These are phyloP conservation scores for Ceratoteleas bidentatus DNA, from an alignment of 1,140 invertebrate species.

Conservation along the genomic window DNA sequence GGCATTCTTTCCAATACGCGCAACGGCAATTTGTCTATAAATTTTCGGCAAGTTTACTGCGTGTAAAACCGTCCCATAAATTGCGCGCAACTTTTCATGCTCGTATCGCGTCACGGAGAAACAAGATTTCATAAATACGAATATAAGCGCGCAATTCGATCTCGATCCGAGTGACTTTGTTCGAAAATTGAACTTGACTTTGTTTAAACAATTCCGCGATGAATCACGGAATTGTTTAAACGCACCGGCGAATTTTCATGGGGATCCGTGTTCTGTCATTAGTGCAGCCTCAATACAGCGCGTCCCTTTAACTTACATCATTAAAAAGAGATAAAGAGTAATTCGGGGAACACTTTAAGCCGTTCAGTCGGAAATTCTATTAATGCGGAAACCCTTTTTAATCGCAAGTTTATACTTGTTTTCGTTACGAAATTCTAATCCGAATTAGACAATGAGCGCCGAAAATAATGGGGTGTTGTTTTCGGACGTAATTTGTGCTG, in stretches of 20 bases:
- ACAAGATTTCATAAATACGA: conserved; percentile 39
- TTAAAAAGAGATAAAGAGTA: conserved; percentile 44
- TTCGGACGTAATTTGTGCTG: no score
- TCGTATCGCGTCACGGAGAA: conserved; percentile 21
- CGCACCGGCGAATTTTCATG: conserved; percentile 7
- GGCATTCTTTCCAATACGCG: conserved; percentile 44
- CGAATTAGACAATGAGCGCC: no score
- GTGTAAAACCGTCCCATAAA: conserved; percentile 56
- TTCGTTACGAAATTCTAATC: background rate
- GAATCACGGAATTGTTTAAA: background rate
- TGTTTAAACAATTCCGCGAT: no score
- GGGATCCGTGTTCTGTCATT: conserved; percentile 18
- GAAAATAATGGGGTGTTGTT: no score
- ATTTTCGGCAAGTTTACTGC: conserved; percentile 41
- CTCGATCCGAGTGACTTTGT: background rate
- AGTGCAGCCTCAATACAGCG: conserved; percentile 20
- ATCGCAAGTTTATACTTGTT: conserved; percentile 8
- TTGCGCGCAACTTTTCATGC: conserved; percentile 46
- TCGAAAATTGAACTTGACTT: background rate
- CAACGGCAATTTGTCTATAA: conserved; percentile 53
- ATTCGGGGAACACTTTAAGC: conserved; percentile 22
- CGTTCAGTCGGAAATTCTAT: conserved; percentile 22
- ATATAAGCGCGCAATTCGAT: background rate
- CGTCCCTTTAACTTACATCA: conserved; percentile 26
- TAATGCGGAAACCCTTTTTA: conserved; percentile 2